Conservation (phyloP, 2,113 vertebrate species). For the Pheucticus melanocephalus region DNA sequence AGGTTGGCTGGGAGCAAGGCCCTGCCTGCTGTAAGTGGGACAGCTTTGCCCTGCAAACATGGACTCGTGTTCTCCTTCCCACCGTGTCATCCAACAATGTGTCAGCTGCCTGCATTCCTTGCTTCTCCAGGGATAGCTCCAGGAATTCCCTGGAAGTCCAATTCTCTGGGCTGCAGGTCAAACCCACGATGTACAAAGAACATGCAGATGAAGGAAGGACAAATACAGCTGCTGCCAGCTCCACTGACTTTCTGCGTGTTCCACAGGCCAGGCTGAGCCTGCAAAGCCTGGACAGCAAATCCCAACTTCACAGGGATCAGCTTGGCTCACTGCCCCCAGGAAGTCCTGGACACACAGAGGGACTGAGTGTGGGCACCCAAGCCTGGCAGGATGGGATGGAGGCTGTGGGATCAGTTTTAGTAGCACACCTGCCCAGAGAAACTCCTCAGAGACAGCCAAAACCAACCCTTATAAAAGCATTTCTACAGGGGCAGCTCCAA, state of each 20-base stretch:
- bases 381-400: neutral
- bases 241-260: accelerated
- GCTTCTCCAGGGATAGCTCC: neutral
- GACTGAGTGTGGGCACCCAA: neutral
- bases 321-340: neutral
- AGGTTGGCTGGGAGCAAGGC: neutral
- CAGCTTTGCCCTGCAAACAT: neutral
- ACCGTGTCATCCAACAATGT: accelerated
- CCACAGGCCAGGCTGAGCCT: neutral
- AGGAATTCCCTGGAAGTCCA: neutral
- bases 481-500: neutral
- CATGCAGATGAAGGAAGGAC: neutral
- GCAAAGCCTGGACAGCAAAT: neutral
- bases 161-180: neutral
- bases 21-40: neutral
- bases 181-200: neutral
- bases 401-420: neutral
- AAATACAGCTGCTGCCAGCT: neutral
- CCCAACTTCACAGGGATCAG: neutral
- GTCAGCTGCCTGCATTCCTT: neutral
- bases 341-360: neutral
- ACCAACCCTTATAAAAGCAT: neutral
- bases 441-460: neutral
- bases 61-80: neutral
- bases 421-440: neutral